These are phyloP conservation scores for Sycophila sp. DNA, from an alignment of 1,140 invertebrate species.

Conservation along the genomic window DNA sequence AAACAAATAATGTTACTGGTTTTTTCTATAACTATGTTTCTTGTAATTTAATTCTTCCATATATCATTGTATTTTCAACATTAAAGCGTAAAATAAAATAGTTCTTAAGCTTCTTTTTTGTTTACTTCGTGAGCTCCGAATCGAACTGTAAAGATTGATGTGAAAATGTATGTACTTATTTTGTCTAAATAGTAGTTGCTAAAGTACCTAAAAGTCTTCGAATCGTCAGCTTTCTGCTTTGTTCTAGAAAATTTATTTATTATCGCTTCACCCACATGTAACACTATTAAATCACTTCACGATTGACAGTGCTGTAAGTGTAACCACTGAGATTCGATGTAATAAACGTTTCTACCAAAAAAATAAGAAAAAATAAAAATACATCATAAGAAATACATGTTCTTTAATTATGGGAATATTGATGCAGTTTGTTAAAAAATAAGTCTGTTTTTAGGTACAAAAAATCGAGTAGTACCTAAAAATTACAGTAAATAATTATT, in stretches of 20 bases:
- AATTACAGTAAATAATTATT: too few relatives aligned
- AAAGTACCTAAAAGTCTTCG: background rate
- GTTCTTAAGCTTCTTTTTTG: too few relatives aligned
- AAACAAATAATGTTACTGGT: too few relatives aligned
- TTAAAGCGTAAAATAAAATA: too few relatives aligned
- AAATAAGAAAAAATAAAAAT: too few relatives aligned
- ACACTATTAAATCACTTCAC: slow-evolving; percentile 1
- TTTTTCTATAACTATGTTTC: too few relatives aligned
- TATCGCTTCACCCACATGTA: background rate
- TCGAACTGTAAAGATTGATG: background rate
- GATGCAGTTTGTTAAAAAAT: too few relatives aligned
- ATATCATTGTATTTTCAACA: too few relatives aligned
- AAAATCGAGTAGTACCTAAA: background rate
- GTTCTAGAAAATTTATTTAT: slow-evolving; percentile 1
- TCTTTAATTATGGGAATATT: background rate
- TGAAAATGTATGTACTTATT: background rate
- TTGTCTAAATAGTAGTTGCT: too few relatives aligned
- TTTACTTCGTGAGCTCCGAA: too few relatives aligned
- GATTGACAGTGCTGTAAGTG: slow-evolving; percentile 11
- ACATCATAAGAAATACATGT: too few relatives aligned
- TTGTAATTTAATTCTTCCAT: too few relatives aligned
- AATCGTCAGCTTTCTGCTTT: background rate
- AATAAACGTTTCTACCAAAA: slow-evolving; percentile 30
- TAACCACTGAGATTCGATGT: slow-evolving; percentile 13
- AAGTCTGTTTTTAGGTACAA: background rate